phyloP scores from a whole-genome alignment of 1,140 invertebrate genomes.

The Ips nitidus region DNA sequence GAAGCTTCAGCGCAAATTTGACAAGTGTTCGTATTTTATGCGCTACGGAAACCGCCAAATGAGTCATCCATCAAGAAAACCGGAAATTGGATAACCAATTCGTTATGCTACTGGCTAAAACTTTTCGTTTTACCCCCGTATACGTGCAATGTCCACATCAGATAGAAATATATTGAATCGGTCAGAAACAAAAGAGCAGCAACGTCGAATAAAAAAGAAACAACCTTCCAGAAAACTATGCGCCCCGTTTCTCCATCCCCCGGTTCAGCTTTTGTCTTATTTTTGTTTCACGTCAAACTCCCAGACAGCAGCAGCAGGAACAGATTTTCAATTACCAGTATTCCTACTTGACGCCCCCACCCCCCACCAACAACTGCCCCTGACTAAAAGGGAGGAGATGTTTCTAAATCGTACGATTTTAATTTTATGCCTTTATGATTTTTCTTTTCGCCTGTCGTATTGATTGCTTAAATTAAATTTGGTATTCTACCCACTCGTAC shows the following conservation, averaged over 20 bases:
- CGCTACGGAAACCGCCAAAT: too few species aligned
- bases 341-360: constrained; percentile 13
- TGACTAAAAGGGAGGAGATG: background rate
- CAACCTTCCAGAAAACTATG: background rate
- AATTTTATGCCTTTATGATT: constrained; percentile 33
- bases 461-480: constrained; percentile 34
- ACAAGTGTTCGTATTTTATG: background rate
- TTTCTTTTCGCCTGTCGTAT: constrained; percentile 23
- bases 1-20: background rate
- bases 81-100: too few species aligned
- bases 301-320: constrained; percentile 14
- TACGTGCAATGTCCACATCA: background rate
- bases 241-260: constrained; percentile 1
- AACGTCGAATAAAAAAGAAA: constrained; percentile 13
- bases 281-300: constrained; percentile 22
- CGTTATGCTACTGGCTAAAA: too few species aligned
- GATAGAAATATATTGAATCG: constrained; percentile 15
- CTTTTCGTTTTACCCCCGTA: too few species aligned
- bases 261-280: constrained; percentile 9
- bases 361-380: background rate
- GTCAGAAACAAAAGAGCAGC: constrained; percentile 17
- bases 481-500: constrained; percentile 30
- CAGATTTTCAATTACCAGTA: constrained; percentile 30
- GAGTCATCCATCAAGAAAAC: too few species aligned
- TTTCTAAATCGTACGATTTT: constrained; percentile 19